Evolutionary conservation across 2,888 invertebrate genomes (phyloP).

Genomic region (Melitaea athalia): DNA sequence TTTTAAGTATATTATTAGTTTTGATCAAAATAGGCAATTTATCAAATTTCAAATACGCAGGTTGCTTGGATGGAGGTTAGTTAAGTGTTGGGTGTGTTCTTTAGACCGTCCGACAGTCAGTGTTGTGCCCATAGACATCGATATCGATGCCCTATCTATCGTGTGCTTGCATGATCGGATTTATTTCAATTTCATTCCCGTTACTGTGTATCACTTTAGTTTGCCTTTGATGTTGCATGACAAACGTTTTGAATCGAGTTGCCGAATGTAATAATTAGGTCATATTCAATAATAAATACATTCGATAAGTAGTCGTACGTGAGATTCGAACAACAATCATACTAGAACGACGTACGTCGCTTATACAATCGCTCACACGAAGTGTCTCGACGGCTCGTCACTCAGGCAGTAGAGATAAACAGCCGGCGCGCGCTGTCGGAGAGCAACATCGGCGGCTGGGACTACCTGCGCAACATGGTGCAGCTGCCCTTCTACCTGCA

Average conservation of each 20-base stretch:
- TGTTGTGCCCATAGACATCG: conserved; percentile 29
- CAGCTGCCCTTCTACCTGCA: conserved; percentile 99
- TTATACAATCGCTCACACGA: not conserved
- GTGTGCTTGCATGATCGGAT: conserved; percentile 40
- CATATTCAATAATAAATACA: not conserved
- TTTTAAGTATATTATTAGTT: too few relatives aligned
- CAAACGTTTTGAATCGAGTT: conserved; percentile 2
- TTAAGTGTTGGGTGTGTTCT: conserved; percentile 54
- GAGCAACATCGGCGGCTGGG: conserved; percentile 96
- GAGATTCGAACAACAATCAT: not conserved
- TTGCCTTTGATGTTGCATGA: conserved; percentile 42
- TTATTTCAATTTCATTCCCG: conserved; percentile 24
- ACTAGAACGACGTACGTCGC: not conserved
- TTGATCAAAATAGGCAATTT: conserved; percentile 39
- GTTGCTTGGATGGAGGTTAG: conserved; percentile 86
- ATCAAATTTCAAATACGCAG: conserved; percentile 73
- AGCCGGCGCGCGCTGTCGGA: conserved; percentile 93
- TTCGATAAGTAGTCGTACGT: not conserved
- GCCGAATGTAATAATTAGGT: conserved; percentile 4
- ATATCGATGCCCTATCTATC: conserved; percentile 25
- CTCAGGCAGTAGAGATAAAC: conserved; percentile 93
- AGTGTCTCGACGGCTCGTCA: not conserved
- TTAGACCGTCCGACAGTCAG: conserved; percentile 35
- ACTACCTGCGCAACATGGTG: conserved; percentile 96
- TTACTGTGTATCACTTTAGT: conserved; percentile 20